A percentile compares a stretch with the other conserved stretches of the same genome.
Conservation (phyloP, 92 coral and sea anemone species). For the Pocillopora grandis region DNA sequence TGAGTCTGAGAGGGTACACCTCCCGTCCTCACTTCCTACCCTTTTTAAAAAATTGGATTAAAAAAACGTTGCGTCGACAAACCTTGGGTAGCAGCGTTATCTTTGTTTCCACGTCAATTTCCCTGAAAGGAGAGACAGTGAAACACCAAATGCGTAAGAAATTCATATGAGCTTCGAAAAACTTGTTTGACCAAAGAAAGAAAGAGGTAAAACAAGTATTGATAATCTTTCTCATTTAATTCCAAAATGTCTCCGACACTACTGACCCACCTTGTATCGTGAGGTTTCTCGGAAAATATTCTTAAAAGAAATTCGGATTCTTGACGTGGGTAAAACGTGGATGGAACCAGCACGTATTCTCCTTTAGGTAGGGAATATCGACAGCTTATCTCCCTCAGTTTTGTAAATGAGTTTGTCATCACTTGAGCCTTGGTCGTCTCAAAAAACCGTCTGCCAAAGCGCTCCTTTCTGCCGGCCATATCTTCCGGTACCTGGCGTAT, state of each 20-base stretch:
- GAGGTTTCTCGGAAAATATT: constrained; percentile 80
- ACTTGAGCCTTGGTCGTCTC: constrained; percentile 74
- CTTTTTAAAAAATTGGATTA: background rate
- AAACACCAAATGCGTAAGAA: background rate
- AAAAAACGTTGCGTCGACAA: background rate
- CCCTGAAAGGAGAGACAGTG: constrained; percentile 40
- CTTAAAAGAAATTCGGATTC: constrained; percentile 76
- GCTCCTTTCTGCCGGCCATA: constrained; percentile 24
- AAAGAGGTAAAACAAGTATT: background rate
- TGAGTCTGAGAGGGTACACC: background rate
- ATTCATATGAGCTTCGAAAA: background rate
- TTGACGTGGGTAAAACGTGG: constrained; percentile 77
- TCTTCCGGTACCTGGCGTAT: constrained; percentile 30
- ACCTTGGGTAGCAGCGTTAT: constrained; percentile 63
- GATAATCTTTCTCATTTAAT: too few species aligned
- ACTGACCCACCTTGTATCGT: constrained; percentile 60
- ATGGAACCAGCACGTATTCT: constrained; percentile 78
- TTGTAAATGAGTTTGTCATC: constrained; percentile 83
- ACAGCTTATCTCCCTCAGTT: constrained; percentile 76
- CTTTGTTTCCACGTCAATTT: constrained; percentile 73
- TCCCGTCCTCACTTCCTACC: background rate
- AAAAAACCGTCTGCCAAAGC: constrained; percentile 67
- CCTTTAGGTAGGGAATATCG: constrained; percentile 71
- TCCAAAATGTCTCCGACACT: too few species aligned
- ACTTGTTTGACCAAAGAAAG: background rate